Evolutionary conservation across 2,113 vertebrate species (phyloP).

Genomic region (Geococcyx californianus): DNA sequence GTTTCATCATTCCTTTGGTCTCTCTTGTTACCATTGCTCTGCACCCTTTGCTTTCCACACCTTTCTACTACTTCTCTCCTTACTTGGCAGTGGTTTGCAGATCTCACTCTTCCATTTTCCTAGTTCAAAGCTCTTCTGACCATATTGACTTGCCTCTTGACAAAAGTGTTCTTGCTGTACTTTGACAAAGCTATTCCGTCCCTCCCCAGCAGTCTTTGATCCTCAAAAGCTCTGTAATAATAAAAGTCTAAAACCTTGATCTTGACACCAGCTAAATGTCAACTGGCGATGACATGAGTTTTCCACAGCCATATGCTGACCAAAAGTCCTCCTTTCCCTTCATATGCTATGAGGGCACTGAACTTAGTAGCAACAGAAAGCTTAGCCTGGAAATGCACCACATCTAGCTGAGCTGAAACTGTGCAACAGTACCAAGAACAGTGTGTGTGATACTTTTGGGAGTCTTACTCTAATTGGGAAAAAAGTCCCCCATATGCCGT

Average conservation of each 20-base stretch:
- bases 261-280: background rate
- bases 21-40: background rate
- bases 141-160: background rate
- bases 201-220: background rate
- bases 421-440: background rate
- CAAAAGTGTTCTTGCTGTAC: background rate
- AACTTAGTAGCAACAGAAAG: background rate
- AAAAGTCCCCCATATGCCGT: background rate
- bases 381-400: background rate
- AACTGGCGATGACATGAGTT: background rate
- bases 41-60: background rate
- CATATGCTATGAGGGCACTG: background rate
- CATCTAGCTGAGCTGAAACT: background rate
- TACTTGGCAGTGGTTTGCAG: background rate
- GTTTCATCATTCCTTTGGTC: background rate
- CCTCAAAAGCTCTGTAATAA: background rate
- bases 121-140: background rate
- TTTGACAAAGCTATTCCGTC: background rate
- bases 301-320: no score
- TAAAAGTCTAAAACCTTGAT: background rate
- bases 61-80: background rate
- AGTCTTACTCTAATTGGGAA: background rate
- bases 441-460: background rate
- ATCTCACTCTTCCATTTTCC: background rate
- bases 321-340: background rate